Evolutionary conservation across 2,888 invertebrate genomes (phyloP), one percentile per base, ranked within the genome.

Genomic region (Epirrhoe tristata): DNA sequence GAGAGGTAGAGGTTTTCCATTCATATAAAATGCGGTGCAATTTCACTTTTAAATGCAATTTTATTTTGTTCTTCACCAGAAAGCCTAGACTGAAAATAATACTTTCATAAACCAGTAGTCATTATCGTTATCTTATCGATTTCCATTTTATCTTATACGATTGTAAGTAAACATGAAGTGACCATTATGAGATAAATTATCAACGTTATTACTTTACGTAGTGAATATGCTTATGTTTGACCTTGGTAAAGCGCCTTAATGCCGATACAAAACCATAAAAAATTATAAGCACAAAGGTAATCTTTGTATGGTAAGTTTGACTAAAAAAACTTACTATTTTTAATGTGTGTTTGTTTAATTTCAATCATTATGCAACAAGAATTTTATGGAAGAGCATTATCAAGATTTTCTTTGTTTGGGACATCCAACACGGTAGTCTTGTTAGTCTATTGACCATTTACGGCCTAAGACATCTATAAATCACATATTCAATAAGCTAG

Each of bases 101-200:
- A 48, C 48, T 48, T 58, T 51, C 24, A 36, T 48, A 48, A 14
- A 58, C 54, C 55, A 39, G 66, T 62, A 66, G 62, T 46, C 36
- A 51, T 54, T 58, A 58, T 66, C 61, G 16, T 17, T 16, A 66
- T 62, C 62, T 66, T 58, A 66, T 66, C 58, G 7, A 12, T 17
- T n/a, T 58, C 0, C 39, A 2, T 50, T 24, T 51, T 62, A 66
- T 62, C 58, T 54, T 14, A 36, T 39, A 57, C 14, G 10, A 58
- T 50, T 55, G 31, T 24, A 14, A 36, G 24, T 48, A 39, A 54
- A 58, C 55, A 63, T 39, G 39, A 32, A 32, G 43, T 24, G 6
- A 0, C 31, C n/a, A 52, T 57, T 61, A 36, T 39, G 36, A 5
- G 8, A 5, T n/a, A 8, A 39, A 31, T 50, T 10, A 17, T 43